Evolutionary conservation across 2,797 vertebrate genomes (phyloP), one percentile per base, ranked within the genome.

Genomic region (Chaetodon trifasciatus): DNA sequence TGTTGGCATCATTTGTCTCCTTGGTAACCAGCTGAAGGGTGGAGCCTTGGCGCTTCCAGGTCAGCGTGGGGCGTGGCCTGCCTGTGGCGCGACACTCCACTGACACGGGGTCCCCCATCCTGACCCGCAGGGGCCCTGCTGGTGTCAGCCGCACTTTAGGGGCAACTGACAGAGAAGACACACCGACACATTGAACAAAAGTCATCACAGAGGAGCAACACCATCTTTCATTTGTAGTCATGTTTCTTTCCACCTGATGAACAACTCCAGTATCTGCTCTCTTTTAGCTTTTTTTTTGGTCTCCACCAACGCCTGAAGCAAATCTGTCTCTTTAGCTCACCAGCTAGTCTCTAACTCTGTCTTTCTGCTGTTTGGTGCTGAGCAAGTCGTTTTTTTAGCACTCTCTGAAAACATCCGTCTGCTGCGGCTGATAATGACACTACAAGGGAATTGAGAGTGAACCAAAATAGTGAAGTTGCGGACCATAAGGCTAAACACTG

Each of bases 41-140:
- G 81, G 91, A 92, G 28, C 95, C 95, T 3, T 94, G 78, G 4
- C 96, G 96, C 92, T 95, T 96, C 98, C 98, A 99, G 62, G 90
- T 94, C 42, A 97, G 74, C 1, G 93, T 91, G 0, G 97, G 96
- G 1, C 93, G 95, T 0, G 98, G 98, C 40, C 96, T 96, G 0
- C 98, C 98, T 0, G 94, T 87, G 40, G 95, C 97, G 0, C 92
- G 89, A 79, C 98, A 99, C 58, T 96, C 96, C 87, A 99, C 87
- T 23, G 95, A 95, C 72, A 97, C 70, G 0, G 94, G 77, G 7
- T 96, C 96, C 3, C 97, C 98, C 1, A 93, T 92, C 50, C 88
- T 95, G 83, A 98, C 95, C 0, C 61, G 88, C 85, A 98, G 92
- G 0, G 96, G 95, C n/a, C 97, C 96, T 0, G 92, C 65, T 0